Evolutionary conservation across 2,888 invertebrate species (phyloP).

Genomic region (Muscina levida): DNA sequence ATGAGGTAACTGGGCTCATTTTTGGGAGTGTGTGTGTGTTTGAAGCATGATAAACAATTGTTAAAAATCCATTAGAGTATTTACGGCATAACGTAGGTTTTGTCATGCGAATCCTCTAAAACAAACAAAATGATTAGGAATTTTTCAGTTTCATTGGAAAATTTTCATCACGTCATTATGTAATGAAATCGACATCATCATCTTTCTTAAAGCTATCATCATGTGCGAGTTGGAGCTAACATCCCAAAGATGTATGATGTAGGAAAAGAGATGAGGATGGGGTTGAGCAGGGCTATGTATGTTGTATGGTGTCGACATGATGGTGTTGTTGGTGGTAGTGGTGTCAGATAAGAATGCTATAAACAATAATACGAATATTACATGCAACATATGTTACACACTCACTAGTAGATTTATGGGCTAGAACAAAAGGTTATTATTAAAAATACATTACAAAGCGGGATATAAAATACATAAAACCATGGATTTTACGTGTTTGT

Average conservation of each 20-base stretch:
- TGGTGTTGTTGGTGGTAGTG: neutral
- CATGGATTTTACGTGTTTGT: neutral
- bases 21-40: no score
- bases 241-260: no score
- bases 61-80: conserved; percentile 6
- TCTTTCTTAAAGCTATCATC: neutral
- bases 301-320: neutral
- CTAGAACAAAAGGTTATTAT: neutral
- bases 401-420: neutral
- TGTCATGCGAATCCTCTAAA: neutral
- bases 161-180: conserved; percentile 60
- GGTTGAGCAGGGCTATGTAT: neutral
- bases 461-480: neutral
- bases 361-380: neutral
- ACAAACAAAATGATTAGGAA: conserved; percentile 13
- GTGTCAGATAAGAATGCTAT: neutral
- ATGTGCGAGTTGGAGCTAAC: no score
- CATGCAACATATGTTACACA: neutral
- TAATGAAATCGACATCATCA: conserved; percentile 43
- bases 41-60: conserved; percentile 1
- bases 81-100: neutral
- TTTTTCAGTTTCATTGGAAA: conserved; percentile 26
- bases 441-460: neutral
- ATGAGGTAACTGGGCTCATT: no score
- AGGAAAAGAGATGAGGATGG: no score